Percentiles rank a stretch among this genome's conserved stretches.
These are phyloP conservation scores for Pipistrellus pygmaeus DNA, from an alignment of 2,797 vertebrate genomes.

Conservation along the genomic window DNA sequence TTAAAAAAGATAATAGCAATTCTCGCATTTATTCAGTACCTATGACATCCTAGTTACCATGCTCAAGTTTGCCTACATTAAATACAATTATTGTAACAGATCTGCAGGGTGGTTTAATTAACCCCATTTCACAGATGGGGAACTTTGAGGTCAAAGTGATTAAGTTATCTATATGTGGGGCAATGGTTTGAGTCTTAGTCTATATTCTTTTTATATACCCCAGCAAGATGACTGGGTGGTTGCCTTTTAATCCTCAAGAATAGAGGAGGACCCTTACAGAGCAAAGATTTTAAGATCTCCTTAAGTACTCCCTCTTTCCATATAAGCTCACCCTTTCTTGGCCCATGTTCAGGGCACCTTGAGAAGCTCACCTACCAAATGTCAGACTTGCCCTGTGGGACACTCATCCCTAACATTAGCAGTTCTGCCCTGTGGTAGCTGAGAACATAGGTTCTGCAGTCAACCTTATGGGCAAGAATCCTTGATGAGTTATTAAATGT, in stretches of 20 bases:
- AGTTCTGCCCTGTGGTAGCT: neutral
- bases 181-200: neutral
- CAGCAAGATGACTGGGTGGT: neutral
- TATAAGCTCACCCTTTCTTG: neutral
- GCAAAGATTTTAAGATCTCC: neutral
- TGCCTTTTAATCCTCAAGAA: conserved; percentile 16
- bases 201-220: neutral
- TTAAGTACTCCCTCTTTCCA: neutral
- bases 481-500: neutral
- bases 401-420: neutral
- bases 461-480: neutral
- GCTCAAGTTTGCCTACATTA: neutral
- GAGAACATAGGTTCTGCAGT: neutral
- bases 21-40: neutral
- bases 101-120: conserved; percentile 7
- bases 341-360: neutral
- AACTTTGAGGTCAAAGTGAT: neutral
- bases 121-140: neutral
- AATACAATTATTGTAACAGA: neutral
- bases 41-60: neutral
- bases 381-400: neutral
- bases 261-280: neutral
- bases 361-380: neutral
- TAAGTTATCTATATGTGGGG: neutral
- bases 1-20: neutral